Percentiles rank a stretch among this genome's conserved stretches.
Conservation (phyloP, 2,888 invertebrate genomes). For the Stramonita haemastoma region DNA sequence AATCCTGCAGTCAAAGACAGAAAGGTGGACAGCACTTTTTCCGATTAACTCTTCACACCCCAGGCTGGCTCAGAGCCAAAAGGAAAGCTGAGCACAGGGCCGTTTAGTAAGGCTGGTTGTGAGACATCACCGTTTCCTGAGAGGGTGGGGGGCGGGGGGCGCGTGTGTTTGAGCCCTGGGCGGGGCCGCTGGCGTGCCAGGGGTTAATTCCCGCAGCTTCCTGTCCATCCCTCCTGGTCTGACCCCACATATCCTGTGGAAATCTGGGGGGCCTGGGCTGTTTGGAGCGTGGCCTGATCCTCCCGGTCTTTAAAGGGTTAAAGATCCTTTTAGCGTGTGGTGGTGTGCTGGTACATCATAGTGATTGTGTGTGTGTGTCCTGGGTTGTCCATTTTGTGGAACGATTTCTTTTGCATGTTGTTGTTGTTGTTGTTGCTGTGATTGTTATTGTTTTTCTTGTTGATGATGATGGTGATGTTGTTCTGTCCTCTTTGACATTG, state of each 20-base stretch:
- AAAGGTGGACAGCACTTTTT: background rate
- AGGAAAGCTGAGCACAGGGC: background rate
- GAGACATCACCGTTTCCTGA: background rate
- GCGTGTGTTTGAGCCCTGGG: background rate
- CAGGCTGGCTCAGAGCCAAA: background rate
- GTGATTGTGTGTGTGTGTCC: too few species aligned
- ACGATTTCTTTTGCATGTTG: too few species aligned
- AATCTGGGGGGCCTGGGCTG: background rate
- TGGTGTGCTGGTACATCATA: too few species aligned
- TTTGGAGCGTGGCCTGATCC: background rate
- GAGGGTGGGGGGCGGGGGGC: background rate
- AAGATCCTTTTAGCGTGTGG: too few species aligned
- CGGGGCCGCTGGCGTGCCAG: background rate
- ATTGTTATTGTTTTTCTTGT: too few species aligned
- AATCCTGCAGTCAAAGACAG: too few species aligned
- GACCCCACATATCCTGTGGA: background rate
- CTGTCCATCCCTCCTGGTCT: background rate
- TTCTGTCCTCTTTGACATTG: too few species aligned
- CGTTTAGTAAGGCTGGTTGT: background rate
- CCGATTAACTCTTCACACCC: conserved; percentile 6
- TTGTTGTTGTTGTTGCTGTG: too few species aligned
- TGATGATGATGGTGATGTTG: too few species aligned
- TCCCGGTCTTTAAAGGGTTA: background rate
- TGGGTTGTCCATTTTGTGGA: too few species aligned
- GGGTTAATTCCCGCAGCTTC: conserved; percentile 18